Conservation (phyloP, 2,888 invertebrate species). For the Leptura quadrifasciata region DNA sequence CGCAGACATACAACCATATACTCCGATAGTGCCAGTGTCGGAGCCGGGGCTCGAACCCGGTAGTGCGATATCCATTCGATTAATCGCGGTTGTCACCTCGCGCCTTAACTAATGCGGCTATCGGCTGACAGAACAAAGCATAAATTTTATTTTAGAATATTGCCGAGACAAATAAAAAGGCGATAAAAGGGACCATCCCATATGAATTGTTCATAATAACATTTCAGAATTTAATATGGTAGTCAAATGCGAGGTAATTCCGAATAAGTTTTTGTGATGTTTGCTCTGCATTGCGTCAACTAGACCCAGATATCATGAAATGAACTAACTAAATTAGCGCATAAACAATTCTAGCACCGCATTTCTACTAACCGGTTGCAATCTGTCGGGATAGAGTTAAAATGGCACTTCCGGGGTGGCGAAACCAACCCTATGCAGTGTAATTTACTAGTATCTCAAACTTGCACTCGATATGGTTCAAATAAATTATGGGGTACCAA, state of each 20-base stretch:
- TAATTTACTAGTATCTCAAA: conserved; percentile 30
- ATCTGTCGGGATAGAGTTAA: conserved; percentile 34
- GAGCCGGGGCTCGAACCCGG: no score
- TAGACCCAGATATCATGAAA: conserved; percentile 22
- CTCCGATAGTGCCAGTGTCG: no score
- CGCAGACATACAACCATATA: no score
- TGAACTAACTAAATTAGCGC: conserved; percentile 46
- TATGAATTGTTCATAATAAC: neutral
- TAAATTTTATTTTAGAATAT: no score
- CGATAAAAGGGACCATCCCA: no score
- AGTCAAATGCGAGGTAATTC: neutral
- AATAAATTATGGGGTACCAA: conserved; percentile 29
- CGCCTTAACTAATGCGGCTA: no score
- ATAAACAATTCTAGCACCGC: conserved; percentile 51
- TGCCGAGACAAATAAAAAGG: no score
- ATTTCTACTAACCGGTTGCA: conserved; percentile 32
- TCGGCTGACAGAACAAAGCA: no score
- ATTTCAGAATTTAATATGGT: neutral
- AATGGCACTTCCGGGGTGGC: conserved; percentile 33
- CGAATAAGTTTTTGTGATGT: neutral
- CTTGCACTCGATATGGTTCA: conserved; percentile 38
- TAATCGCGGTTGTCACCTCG: no score
- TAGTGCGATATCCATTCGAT: no score
- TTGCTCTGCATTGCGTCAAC: conserved; percentile 40
- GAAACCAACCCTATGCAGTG: conserved; percentile 24